Percentiles rank a stretch among this genome's conserved stretches.
These are phyloP conservation scores for Pholis gunnellus DNA, from an alignment of 2,113 vertebrate species.

Conservation along the genomic window DNA sequence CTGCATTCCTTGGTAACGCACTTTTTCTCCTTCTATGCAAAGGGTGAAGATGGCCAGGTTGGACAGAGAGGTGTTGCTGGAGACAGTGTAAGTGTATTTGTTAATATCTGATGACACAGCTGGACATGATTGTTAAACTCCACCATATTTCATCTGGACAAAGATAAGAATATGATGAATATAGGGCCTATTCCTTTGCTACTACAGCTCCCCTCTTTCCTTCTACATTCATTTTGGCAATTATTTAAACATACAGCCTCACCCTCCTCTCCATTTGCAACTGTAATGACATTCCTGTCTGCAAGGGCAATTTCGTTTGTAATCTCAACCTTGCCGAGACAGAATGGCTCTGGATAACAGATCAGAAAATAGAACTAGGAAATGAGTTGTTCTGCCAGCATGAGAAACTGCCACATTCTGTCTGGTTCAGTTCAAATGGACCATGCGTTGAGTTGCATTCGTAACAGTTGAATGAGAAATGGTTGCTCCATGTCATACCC, in stretches of 20 bases:
- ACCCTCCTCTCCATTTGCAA: slow-evolving; percentile 11
- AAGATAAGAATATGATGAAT: slow-evolving; percentile 18
- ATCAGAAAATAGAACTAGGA: slow-evolving; percentile 53
- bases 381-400: slow-evolving; percentile 50
- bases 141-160: neutral
- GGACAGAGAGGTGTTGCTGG: slow-evolving; percentile 96
- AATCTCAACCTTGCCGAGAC: slow-evolving; percentile 32
- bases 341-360: slow-evolving; percentile 48
- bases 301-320: slow-evolving; percentile 39
- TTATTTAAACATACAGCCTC: slow-evolving; percentile 36
- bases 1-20: neutral
- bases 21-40: slow-evolving; percentile 29
- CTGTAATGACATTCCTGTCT: slow-evolving; percentile 50
- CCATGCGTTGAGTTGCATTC: neutral
- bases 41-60: slow-evolving; percentile 98
- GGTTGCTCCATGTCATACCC: slow-evolving; percentile 18
- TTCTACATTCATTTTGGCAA: slow-evolving; percentile 29
- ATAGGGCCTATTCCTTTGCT: neutral
- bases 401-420: slow-evolving; percentile 45
- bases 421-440: slow-evolving; percentile 46
- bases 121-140: neutral
- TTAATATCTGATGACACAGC: neutral
- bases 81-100: slow-evolving; percentile 90
- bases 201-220: neutral
- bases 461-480: slow-evolving; percentile 30